Conservation (phyloP, 2,888 invertebrate genomes). For the Volucella bombylans region DNA sequence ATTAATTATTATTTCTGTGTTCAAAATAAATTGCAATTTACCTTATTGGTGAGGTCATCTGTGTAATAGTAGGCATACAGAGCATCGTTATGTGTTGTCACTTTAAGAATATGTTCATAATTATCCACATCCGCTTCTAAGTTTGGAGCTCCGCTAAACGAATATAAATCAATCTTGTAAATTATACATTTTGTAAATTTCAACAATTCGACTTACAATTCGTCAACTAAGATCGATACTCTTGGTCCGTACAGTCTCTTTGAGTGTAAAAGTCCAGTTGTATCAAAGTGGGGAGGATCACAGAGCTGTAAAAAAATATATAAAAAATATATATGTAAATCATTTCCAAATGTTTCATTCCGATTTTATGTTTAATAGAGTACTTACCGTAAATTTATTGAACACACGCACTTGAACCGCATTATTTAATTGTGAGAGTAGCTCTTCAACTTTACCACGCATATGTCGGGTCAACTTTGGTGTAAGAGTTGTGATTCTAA, state of each 20-base stretch:
- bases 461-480: constrained; percentile 81
- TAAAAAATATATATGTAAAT: neutral
- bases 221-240: constrained; percentile 81
- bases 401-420: constrained; percentile 79
- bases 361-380: neutral
- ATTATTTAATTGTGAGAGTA: constrained; percentile 85
- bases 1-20: too few relatives aligned
- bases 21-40: constrained; percentile 76
- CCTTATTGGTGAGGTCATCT: constrained; percentile 91
- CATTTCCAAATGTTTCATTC: neutral
- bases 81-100: constrained; percentile 93
- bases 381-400: constrained; percentile 80
- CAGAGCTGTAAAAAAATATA: constrained; percentile 77
- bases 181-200: neutral
- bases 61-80: constrained; percentile 94
- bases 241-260: constrained; percentile 79
- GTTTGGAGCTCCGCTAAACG: constrained; percentile 79
- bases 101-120: constrained; percentile 88
- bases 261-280: constrained; percentile 80
- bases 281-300: constrained; percentile 81
- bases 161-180: neutral
- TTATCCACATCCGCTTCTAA: constrained; percentile 84
- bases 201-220: constrained; percentile 77
- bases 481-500: constrained; percentile 80
- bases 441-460: constrained; percentile 85